Base-by-base conservation (phyloP, 2,113 vertebrate species). In the Hypocryptadius cinnamomeus region DNA sequence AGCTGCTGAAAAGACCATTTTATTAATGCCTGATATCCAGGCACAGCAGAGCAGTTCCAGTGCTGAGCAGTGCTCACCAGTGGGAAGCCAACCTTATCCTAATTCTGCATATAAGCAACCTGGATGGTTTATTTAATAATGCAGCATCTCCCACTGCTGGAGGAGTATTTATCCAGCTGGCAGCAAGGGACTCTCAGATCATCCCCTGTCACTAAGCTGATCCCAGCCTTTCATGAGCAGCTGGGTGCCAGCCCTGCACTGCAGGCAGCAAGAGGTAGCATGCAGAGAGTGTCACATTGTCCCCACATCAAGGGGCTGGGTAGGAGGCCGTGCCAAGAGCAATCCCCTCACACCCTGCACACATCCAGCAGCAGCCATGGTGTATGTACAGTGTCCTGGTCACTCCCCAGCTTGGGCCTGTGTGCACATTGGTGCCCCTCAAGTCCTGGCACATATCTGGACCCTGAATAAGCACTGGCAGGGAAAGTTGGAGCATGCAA, bases 161-260 rank as follows among this genome's bases (percentile, higher is more conserved):
- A 63, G 51, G 60, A 90, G 84, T 70, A 83, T 83, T 47, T 77
- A 92, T 31, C 88, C 90, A 96, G 95, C 74, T 85, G 85, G 96
- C 60, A 95, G 83, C 93, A 86, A 63, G 69, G 63, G 93, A 65
- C 40, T 77, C 79, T 94, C 96, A 94, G 96, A 95, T 94, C 96
- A 85, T 89, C 30, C 78, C 60, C 56, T 84, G 90, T 79, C 85
- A 85, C 90, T 25, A 44, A 79, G 85, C 81, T 82, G 93, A 89
- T 85, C 90, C 37, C 66, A 76, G 79, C 53, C 78, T 79, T 87
- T 89, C 78, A 89, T 0, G 53, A 92, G 74, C 93, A 94, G 92
- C 85, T 64, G 87, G 92, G 90, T 85, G 87, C 92, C 78, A 39
- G 80, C n/a, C 33, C 1, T 0, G 50, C 76, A 28, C 90, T 10